Base-by-base conservation (phyloP, 2,113 vertebrate species). In the Turnix velox region DNA sequence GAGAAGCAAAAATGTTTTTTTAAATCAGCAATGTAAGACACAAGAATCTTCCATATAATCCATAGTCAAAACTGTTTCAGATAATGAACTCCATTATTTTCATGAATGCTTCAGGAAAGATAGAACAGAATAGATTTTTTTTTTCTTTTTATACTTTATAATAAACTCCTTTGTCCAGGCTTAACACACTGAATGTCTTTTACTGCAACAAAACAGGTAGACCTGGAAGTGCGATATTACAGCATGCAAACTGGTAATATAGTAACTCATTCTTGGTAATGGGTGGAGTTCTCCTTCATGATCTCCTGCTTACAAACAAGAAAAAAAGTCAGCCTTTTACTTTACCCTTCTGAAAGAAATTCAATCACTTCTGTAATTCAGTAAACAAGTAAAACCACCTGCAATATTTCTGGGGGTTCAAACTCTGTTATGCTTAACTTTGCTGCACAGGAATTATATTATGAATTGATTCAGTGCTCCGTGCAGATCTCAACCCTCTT, bases 321-420 rank as follows among this genome's bases (percentile, higher is more conserved):
- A 89, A 68, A 80, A 80, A 68, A 75, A 84, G 6, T 18, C 43
- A 43, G 59, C 23, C n/a, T 90, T 94, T 81, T 80, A n/a, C 73
- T 71, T 87, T 74, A 75, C 31, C 33, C 75, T 75, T 92, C 46
- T 65, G 8, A 89, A 39, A 45, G 33, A 57, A 84, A 68, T 61
- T 75, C 68, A 78, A 80, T 76, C 43, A 93, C 40, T 73, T 84
- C 83, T 77, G 42, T 42, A 75, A 86, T 35, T 81, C 80, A 86
- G 61, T 77, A 92, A 78, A 91, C 55, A 18, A 10, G 23, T 49
- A 86, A 85, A 87, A 37, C 49, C 19, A 78, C 75, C 59, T 71
- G 59, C n/a, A 90, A 87, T 88, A 87, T 55, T 94, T 93, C 66
- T 73, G 30, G 46, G 58, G 45, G 85, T 80, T 93, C 35, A 63